phyloP scores from a whole-genome alignment of 53 echinoderm and acorn worm species.

The Patiria pectinifera region DNA sequence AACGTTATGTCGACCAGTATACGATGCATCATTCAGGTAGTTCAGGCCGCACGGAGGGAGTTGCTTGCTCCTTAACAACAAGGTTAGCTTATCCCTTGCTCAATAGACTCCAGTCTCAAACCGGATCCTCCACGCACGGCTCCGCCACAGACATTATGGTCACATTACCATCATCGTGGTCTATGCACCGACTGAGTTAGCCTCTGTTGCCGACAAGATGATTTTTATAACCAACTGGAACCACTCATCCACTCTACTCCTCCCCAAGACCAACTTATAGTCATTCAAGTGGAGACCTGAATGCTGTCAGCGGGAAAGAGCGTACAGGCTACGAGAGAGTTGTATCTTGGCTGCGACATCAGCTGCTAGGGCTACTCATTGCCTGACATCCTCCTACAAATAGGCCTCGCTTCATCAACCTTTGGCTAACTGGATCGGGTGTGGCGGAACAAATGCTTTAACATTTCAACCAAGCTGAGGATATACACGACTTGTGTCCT shows the following conservation, averaged over 20 bases:
- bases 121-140: not conserved
- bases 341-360: not conserved
- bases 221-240: not conserved
- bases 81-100: constrained; percentile 11
- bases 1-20: constrained; percentile 27
- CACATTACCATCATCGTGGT: constrained; percentile 17
- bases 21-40: constrained; percentile 23
- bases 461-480: too few species aligned
- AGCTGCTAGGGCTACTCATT: too few species aligned
- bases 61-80: constrained; percentile 7
- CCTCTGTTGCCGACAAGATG: not conserved
- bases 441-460: too few species aligned
- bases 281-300: constrained; percentile 13
- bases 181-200: constrained; percentile 29
- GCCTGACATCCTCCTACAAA: too few species aligned
- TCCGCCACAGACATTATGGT: not conserved
- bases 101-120: constrained; percentile 21
- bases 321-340: constrained; percentile 21
- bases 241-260: constrained; percentile 29
- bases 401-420: too few species aligned
- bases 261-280: constrained; percentile 12
- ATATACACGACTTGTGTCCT: too few species aligned
- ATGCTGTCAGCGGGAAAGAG: constrained; percentile 12
- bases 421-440: too few species aligned
- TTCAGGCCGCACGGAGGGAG: not conserved